Base-by-base conservation (phyloP, 1,140 invertebrate genomes). In the Aphelenchoides fujianensis region DNA sequence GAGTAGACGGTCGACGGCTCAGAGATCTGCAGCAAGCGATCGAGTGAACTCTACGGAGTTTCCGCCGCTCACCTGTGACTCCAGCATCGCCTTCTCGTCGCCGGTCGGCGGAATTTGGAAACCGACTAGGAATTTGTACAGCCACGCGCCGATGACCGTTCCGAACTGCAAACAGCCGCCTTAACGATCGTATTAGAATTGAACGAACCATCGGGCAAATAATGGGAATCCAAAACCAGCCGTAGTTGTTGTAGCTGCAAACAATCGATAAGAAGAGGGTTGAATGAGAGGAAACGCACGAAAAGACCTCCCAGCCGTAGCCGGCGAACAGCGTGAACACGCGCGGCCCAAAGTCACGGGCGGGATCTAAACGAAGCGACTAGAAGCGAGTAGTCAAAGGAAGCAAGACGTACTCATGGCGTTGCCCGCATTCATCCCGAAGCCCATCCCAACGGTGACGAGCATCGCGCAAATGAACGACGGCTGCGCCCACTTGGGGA, bases 41-140 rank as follows among this genome's bases (percentile, higher is more conserved):
- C 12, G 23, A 48, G 12, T 48, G 41, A 48, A 48, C 12, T n/a
- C n/a, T n/a, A 48, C 41, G 41, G 41, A 48, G 23, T 12, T 48
- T 48, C 41, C 12, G 23, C 23, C 41, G 41, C 41, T 48, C 41
- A 48, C 41, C 23, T 48, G 41, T 48, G 41, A 48, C 12, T 16
- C 41, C 12, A 16, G 23, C 41, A 48, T 16, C 41, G 41, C 41
- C 41, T 48, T 48, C 23, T 48, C 41, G 41, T 48, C 41, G 41
- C 12, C 23, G 23, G 41, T 12, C 41, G 41, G 41, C 23, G 57
- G 31, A n/a, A 72, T 64, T 28, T 88, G 87, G 5, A 86, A 66
- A 36, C 92, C 91, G 27, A 94, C 89, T 48, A 90, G 88, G 0
- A 89, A 88, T 57, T 84, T 76, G 76, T 89, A 89, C 3, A 87